Evolutionary conservation across 2,888 invertebrate species (phyloP), one percentile per base, ranked within the genome.

Genomic region (Thereva unica): DNA sequence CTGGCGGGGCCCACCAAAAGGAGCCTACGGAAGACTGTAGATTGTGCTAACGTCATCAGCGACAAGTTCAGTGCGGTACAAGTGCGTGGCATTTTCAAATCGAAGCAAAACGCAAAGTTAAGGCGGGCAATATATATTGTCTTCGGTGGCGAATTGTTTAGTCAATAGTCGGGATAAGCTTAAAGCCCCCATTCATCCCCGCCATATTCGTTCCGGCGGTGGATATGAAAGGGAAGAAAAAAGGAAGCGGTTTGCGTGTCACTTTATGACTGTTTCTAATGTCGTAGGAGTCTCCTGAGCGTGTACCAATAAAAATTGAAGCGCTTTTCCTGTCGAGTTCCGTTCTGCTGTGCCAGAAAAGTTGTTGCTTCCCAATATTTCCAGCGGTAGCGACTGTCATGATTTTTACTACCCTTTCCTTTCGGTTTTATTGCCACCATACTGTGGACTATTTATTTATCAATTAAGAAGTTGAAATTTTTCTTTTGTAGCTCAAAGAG

Each of bases 231-330:
- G 52, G 35, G 35, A 52, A n/a, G 52, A 6, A 52, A 34, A 52
- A 35, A 23, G 45, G 12, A 37, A 54, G 37, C 35, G 49, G 49
- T 37, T 66, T 64, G 67, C 68, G 67, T 68, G 67, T 68, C 66
- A 64, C 53, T 66, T 68, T 64, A 68, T 57, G 49, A 55, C 57
- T 63, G 59, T 49, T 45, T 7, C 47, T 59, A 59, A 49, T 49
- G 59, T 47, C 49, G 10, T 38, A 34, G 47, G 47, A 49, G 10
- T 38, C 47, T 47, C n/a, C 49, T 59, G 37, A 59, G 47, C 59
- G 59, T 59, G 59, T 59, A 47, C 59, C 47, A 47, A 59, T 59
- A 59, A 59, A 57, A 59, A 59, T 59, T 38, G 59, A 38, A 10
- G 38, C 5, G 12, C 38, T 38, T 34, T 49, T 47, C 37, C 5